Conservation (phyloP, 2,797 vertebrate genomes). For the Platyrinchus mystaceus region DNA sequence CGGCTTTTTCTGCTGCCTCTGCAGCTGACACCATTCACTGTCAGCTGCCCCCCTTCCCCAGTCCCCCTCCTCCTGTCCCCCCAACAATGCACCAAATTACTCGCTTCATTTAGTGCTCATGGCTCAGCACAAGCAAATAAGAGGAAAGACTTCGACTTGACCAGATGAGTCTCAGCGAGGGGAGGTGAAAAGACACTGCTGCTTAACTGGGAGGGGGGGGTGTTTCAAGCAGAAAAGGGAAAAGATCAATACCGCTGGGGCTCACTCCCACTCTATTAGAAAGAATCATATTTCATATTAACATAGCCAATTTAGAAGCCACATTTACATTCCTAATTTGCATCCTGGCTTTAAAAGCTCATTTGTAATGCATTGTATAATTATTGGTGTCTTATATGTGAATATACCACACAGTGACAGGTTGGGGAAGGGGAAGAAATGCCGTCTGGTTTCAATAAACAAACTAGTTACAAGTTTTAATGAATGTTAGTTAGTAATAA, state of each 20-base stretch:
- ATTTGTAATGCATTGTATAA: slow-evolving; percentile 69
- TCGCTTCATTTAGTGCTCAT: slow-evolving; percentile 86
- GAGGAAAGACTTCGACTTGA: slow-evolving; percentile 75
- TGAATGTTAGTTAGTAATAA: slow-evolving; percentile 19
- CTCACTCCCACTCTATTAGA: slow-evolving; percentile 70
- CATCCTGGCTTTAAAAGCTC: slow-evolving; percentile 68
- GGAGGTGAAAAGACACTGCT: slow-evolving; percentile 76
- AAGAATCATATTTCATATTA: slow-evolving; percentile 71
- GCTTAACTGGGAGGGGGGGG: slow-evolving; percentile 44
- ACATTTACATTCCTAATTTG: slow-evolving; percentile 74
- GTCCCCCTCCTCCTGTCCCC: slow-evolving; percentile 78
- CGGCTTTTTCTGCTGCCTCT: slow-evolving; percentile 99
- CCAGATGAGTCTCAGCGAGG: slow-evolving; percentile 79
- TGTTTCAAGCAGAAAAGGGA: slow-evolving; percentile 19
- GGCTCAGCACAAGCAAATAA: slow-evolving; percentile 80
- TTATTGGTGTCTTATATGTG: slow-evolving; percentile 44
- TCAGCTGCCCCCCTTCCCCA: slow-evolving; percentile 86
- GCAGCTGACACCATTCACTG: slow-evolving; percentile 98
- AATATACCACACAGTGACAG: slow-evolving; percentile 22
- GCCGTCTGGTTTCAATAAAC: slow-evolving; percentile 37
- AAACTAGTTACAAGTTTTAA: slow-evolving; percentile 63
- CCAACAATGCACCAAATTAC: slow-evolving; percentile 84
- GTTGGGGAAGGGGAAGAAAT: slow-evolving; percentile 27
- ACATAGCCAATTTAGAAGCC: slow-evolving; percentile 66
- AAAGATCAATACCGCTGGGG: slow-evolving; percentile 74